phyloP scores from a whole-genome alignment of 1,140 invertebrate genomes.

The Heliconius himera region DNA sequence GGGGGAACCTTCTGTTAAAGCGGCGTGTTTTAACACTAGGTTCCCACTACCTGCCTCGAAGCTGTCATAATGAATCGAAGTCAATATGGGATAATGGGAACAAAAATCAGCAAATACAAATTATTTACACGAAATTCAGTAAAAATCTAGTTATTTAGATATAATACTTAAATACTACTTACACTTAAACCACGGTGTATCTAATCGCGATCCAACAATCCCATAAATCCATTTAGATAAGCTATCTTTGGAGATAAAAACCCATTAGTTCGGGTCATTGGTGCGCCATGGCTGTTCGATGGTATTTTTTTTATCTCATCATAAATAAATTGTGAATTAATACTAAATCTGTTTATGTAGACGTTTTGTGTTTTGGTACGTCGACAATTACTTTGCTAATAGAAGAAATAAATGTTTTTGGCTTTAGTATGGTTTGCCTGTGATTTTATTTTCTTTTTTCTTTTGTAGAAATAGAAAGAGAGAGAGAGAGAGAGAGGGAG shows the following conservation, averaged over 20 bases:
- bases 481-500: too few relatives aligned
- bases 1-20: too few relatives aligned
- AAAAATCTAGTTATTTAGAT: not conserved
- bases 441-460: too few relatives aligned
- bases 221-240: conserved; percentile 55
- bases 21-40: too few relatives aligned
- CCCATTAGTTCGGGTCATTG: conserved; percentile 36
- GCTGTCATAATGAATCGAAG: too few relatives aligned
- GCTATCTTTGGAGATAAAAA: conserved; percentile 37
- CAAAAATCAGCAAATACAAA: too few relatives aligned
- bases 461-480: too few relatives aligned
- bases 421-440: too few relatives aligned
- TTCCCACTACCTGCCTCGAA: too few relatives aligned
- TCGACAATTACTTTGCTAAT: not conserved
- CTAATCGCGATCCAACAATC: conserved; percentile 41
- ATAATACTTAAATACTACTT: not conserved
- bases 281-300: conserved; percentile 21
- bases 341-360: not conserved
- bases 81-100: too few relatives aligned
- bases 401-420: not conserved
- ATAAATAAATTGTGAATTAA: conserved; percentile 19
- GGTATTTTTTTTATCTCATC: conserved; percentile 16
- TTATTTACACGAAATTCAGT: not conserved
- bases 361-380: not conserved
- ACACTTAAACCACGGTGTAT: conserved; percentile 5